Evolutionary conservation across 2,888 invertebrate species (phyloP).

Genomic region (Camptogramma bilineatum): DNA sequence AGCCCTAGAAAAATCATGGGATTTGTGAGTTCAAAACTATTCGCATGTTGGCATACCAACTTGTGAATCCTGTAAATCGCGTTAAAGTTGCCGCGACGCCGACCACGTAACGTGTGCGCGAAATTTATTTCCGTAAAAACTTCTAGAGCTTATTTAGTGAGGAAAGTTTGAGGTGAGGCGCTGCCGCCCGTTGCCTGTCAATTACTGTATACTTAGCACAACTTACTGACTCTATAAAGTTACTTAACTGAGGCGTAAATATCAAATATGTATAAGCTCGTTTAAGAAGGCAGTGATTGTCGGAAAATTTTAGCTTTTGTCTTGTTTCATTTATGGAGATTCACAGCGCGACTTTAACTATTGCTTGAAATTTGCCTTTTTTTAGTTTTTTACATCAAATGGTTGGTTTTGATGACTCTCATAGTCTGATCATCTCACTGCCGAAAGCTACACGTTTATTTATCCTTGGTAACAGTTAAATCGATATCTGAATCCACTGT

Average conservation of each 20-base stretch:
- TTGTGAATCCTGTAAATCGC: slow-evolving; percentile 29
- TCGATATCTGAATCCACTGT: too few relatives aligned
- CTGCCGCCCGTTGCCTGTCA: slow-evolving; percentile 44
- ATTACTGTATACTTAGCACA: slow-evolving; percentile 36
- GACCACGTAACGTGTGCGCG: slow-evolving; percentile 33
- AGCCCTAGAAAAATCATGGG: not conserved
- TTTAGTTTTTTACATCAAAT: too few relatives aligned
- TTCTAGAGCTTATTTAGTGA: slow-evolving; percentile 44
- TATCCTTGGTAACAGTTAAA: too few relatives aligned
- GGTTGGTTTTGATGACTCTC: too few relatives aligned
- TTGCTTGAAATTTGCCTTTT: too few relatives aligned
- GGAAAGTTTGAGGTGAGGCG: slow-evolving; percentile 42
- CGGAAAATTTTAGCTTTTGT: not conserved
- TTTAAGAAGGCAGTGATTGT: not conserved
- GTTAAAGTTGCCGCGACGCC: slow-evolving; percentile 23
- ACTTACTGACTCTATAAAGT: slow-evolving; percentile 1
- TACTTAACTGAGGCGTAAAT: not conserved
- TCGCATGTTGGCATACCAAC: slow-evolving; percentile 9
- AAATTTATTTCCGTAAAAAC: slow-evolving; percentile 43
- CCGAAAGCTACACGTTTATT: too few relatives aligned
- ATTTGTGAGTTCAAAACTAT: slow-evolving; percentile 20
- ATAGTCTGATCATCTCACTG: too few relatives aligned
- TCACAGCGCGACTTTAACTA: too few relatives aligned
- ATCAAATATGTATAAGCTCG: not conserved
- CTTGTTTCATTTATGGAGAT: too few relatives aligned